Evolutionary conservation across 2,113 vertebrate species (phyloP).

Genomic region (Riparia riparia): DNA sequence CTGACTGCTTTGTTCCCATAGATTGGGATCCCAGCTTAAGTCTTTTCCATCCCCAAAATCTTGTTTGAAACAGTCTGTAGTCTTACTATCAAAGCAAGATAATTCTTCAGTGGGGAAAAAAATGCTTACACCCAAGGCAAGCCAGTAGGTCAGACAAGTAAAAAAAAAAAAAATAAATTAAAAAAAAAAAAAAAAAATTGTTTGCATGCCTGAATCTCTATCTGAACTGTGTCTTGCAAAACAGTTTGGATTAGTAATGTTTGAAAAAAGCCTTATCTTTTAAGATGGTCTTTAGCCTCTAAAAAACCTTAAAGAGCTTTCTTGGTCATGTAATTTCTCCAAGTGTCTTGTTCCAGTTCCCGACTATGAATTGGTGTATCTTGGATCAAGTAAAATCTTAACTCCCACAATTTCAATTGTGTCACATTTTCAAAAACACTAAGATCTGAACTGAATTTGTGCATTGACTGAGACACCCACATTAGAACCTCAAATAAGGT

Average conservation of each 20-base stretch:
- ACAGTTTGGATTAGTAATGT: neutral
- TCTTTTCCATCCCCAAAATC: neutral
- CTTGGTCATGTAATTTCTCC: neutral
- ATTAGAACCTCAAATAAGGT: neutral
- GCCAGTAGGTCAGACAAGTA: neutral
- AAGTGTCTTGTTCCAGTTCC: neutral
- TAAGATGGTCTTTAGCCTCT: neutral
- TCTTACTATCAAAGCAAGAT: neutral
- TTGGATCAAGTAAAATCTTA: neutral
- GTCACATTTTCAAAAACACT: neutral
- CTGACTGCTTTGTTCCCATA: neutral
- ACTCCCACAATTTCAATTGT: neutral
- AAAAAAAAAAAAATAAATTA: neutral
- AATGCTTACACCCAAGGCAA: neutral
- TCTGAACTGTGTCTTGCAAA: neutral
- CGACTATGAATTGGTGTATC: neutral
- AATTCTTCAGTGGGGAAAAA: neutral
- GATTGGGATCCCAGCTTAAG: neutral
- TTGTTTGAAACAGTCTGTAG: neutral
- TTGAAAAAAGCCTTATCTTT: neutral
- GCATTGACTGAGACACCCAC: neutral
- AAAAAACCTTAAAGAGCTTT: neutral
- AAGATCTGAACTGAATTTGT: neutral
- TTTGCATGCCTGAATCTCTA: neutral
- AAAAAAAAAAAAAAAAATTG: neutral